Base-by-base conservation (phyloP, 2,797 vertebrate genomes). In the Ara ararauna region DNA sequence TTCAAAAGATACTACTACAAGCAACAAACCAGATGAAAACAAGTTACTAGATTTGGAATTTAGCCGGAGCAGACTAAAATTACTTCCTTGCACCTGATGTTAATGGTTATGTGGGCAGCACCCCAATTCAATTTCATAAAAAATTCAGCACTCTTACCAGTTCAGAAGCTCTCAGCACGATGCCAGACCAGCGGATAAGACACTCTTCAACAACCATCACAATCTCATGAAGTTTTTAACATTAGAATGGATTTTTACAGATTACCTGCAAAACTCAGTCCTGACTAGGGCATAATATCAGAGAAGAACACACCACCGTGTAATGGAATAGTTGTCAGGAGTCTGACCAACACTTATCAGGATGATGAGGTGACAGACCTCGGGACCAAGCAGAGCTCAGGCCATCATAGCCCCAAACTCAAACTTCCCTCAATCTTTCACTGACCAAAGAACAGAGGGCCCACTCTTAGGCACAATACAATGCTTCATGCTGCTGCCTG, bases 401-500 rank as follows among this genome's bases (percentile, higher is more conserved):
- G 48, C 30, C 61, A 18, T 10, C 48, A 21, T 0, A 87, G 54
- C 24, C 80, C 22, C 74, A 27, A 61, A 94, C 34, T 17, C 34
- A 36, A 50, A 68, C 1, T 5, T 13, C 10, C 13, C 38, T 73
- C 44, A 88, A 48, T 67, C 47, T 44, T 76, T 40, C 77, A 79
- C 12, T 32, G 34, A n/a, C 22, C 3, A 2, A 81, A 61, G 42
- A 81, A 16, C 24, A 62, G 44, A 84, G 61, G 40, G 19, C 30
- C 29, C 7, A 7, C 26, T 26, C 42, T 56, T 44, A 38, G 7
- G 50, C 66, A 54, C 45, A 30, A 3, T 6, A 48, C 34, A 60
- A 60, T 11, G 2, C 36, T 71, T 82, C 29, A 61, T 0, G 2
- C 21, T 56, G 58, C 42, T 2, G 0, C 9, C n/a, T 50, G 56